A percentile compares a stretch with the other conserved stretches of the same genome.
Conservation (phyloP, 2,797 vertebrate genomes). For the Myotis findleyi region DNA sequence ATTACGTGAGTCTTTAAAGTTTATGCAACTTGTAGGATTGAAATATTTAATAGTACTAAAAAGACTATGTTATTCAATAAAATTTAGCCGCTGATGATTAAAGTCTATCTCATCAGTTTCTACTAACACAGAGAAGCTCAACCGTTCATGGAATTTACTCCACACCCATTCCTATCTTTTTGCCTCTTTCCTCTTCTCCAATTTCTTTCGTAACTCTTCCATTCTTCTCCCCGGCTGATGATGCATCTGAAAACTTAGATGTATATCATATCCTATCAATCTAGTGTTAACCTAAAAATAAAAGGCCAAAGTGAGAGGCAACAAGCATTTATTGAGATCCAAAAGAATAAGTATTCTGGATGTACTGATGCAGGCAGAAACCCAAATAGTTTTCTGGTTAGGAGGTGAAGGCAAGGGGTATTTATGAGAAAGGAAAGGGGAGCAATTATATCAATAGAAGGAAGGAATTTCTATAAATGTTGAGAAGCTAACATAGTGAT, state of each 20-base stretch:
- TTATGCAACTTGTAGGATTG: background rate
- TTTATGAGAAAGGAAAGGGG: too few relatives aligned
- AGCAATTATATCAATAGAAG: too few relatives aligned
- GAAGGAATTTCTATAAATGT: too few relatives aligned
- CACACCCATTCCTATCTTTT: background rate
- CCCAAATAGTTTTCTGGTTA: too few relatives aligned
- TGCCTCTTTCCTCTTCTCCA: background rate
- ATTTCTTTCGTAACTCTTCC: background rate
- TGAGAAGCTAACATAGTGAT: too few relatives aligned
- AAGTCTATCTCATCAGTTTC: background rate
- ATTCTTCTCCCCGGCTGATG: background rate
- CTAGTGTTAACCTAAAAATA: too few relatives aligned
- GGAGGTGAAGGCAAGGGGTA: too few relatives aligned
- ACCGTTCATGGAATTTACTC: background rate
- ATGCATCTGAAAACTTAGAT: background rate
- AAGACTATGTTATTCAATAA: background rate
- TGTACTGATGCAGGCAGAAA: too few relatives aligned
- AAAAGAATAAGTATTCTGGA: too few relatives aligned
- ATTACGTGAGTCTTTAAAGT: background rate
- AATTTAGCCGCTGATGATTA: background rate
- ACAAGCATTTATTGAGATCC: too few relatives aligned
- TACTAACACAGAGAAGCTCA: background rate
- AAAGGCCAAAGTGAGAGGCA: too few relatives aligned
- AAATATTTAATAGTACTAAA: background rate
- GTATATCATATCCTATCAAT: background rate